Percentiles rank a stretch among this genome's conserved stretches.
Conservation (phyloP, 2,888 invertebrate genomes). For the Neoscelio sp. region DNA sequence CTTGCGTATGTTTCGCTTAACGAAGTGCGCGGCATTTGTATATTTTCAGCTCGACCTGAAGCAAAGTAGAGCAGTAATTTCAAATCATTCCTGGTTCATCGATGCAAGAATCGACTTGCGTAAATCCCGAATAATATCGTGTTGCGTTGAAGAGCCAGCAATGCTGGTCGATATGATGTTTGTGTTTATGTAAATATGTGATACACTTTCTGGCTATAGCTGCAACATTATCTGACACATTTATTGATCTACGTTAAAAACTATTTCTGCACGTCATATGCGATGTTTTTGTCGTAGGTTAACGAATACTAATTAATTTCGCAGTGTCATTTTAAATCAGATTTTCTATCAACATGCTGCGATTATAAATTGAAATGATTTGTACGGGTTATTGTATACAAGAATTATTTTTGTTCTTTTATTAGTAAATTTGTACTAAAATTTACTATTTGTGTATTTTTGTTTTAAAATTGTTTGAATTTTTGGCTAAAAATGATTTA, state of each 20-base stretch:
- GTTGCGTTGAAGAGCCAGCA: constrained; percentile 31
- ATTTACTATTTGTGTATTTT: no score
- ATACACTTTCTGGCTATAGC: constrained; percentile 30
- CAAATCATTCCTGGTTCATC: constrained; percentile 51
- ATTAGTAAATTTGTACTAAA: no score
- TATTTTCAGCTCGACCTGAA: constrained; percentile 37
- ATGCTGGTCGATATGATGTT: constrained; percentile 40
- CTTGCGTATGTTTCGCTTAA: constrained; percentile 20
- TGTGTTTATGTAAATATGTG: constrained; percentile 48
- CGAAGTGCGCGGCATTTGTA: constrained; percentile 37
- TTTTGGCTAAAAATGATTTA: no score
- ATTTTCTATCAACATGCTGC: no score
- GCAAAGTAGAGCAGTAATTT: constrained; percentile 47
- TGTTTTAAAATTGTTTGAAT: no score
- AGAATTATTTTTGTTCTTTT: no score
- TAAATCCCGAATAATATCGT: constrained; percentile 50
- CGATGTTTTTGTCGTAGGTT: constrained; percentile 7
- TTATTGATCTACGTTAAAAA: constrained; percentile 34
- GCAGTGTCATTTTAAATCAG: neutral
- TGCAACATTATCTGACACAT: constrained; percentile 27
- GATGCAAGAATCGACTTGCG: constrained; percentile 47
- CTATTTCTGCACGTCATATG: neutral
- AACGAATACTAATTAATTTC: constrained; percentile 8
- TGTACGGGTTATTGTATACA: no score
- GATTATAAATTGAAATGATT: no score